phyloP scores from a whole-genome alignment of 2,113 vertebrate species.

The Chlorocebus sabaeus region DNA sequence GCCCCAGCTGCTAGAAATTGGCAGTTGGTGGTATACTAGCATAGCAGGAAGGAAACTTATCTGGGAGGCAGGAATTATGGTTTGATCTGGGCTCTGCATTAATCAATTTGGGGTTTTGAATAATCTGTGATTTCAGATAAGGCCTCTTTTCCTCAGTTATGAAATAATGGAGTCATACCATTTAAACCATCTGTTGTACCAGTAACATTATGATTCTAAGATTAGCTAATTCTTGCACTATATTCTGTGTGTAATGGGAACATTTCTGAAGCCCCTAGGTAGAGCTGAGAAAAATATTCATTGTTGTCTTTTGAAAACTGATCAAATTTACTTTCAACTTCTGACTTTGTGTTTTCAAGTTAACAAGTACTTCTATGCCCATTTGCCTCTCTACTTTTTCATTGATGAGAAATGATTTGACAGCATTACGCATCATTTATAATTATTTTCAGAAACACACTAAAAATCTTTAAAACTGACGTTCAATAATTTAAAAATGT shows the following conservation, averaged over 20 bases:
- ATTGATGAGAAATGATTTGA: not conserved
- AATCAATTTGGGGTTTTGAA: not conserved
- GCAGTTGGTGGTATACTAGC: no score
- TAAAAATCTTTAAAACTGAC: not conserved
- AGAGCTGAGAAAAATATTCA: not conserved
- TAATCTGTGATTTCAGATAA: not conserved
- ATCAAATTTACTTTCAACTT: not conserved
- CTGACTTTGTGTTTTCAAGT: slow-evolving; percentile 17
- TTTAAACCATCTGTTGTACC: not conserved
- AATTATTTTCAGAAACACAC: slow-evolving; percentile 22
- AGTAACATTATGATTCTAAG: not conserved
- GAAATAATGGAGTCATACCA: not conserved
- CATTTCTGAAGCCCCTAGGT: not conserved
- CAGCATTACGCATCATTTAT: not conserved
- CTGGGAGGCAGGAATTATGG: not conserved
- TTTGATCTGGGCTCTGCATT: not conserved
- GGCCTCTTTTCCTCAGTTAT: slow-evolving; percentile 6
- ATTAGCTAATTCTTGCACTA: not conserved
- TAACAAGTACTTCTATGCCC: not conserved
- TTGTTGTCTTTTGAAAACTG: not conserved
- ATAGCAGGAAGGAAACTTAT: not conserved
- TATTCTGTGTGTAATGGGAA: not conserved
- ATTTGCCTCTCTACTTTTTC: not conserved
- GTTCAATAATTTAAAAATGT: not conserved
- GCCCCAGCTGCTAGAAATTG: not conserved